These are phyloP conservation scores for Drosophila obscura DNA, from an alignment of 1,140 invertebrate species.

Conservation along the genomic window DNA sequence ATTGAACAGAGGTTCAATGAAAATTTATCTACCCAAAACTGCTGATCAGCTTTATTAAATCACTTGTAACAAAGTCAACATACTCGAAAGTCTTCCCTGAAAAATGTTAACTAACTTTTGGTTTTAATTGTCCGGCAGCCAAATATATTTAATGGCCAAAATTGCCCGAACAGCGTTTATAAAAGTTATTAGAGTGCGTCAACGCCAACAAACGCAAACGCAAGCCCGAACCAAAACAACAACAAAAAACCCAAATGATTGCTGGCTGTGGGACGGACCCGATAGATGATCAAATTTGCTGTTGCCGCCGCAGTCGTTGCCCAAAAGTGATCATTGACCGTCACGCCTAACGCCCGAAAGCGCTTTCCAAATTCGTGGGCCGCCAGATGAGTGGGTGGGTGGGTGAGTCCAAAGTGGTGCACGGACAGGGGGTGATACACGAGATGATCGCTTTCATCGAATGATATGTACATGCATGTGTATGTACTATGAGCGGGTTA, in stretches of 20 bases:
- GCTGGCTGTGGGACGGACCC: slow-evolving; percentile 17
- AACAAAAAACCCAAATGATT: slow-evolving; percentile 19
- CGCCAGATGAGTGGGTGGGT: slow-evolving; percentile 55
- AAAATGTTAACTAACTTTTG: slow-evolving; percentile 20
- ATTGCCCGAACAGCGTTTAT: slow-evolving; percentile 57
- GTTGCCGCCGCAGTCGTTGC: slow-evolving; percentile 39
- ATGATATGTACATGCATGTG: slow-evolving; percentile 28
- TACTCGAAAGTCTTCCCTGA: neutral
- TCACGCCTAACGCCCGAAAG: slow-evolving; percentile 72
- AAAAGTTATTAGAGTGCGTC: slow-evolving; percentile 79
- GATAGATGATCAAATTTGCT: slow-evolving; percentile 16
- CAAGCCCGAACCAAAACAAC: neutral
- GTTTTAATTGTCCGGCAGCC: slow-evolving; percentile 43
- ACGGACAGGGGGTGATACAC: neutral
- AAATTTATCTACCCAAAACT: no score
- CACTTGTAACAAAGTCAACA: no score
- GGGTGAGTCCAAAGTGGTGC: neutral
- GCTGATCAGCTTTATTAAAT: no score
- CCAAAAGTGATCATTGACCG: slow-evolving; percentile 79
- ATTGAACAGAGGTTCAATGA: neutral
- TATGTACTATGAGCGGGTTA: slow-evolving; percentile 22
- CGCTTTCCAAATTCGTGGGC: slow-evolving; percentile 76
- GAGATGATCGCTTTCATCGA: slow-evolving; percentile 13
- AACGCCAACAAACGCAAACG: slow-evolving; percentile 37
- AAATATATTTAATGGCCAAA: slow-evolving; percentile 55